phyloP scores from a whole-genome alignment of 30 jellyfish, hydroid and myxozoan genomes.

The Catostylus mosaicus region DNA sequence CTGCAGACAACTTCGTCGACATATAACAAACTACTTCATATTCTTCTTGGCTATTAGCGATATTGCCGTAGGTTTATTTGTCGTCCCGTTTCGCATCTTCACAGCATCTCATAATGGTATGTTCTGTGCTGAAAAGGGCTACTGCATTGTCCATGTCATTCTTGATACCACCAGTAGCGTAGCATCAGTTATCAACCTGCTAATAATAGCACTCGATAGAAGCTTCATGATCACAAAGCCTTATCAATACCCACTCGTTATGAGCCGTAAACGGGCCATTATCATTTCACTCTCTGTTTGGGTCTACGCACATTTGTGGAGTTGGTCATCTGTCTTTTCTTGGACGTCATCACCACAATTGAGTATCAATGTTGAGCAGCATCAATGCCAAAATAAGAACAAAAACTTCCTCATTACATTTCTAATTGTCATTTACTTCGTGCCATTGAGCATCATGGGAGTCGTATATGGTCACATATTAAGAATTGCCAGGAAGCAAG shows the following conservation, averaged over 20 bases:
- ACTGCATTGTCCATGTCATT: conserved; percentile 62
- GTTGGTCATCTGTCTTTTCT: conserved; percentile 64
- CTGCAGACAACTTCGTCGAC: conserved; percentile 66
- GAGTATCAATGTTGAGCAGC: neutral
- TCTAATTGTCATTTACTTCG: conserved; percentile 49
- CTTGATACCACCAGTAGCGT: conserved; percentile 77
- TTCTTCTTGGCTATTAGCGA: conserved; percentile 86
- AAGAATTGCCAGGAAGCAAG: conserved; percentile 77
- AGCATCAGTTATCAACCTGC: conserved; percentile 84
- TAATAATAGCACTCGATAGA: conserved; percentile 91
- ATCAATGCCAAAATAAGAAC: conserved; percentile 69
- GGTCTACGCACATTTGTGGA: conserved; percentile 86
- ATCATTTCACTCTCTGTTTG: conserved; percentile 55
- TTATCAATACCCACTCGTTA: conserved; percentile 67
- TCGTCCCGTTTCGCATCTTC: conserved; percentile 79
- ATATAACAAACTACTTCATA: conserved; percentile 64
- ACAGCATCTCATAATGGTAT: conserved; percentile 37
- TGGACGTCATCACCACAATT: conserved; percentile 41
- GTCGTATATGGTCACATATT: conserved; percentile 62
- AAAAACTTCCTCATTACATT: conserved; percentile 38
- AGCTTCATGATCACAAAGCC: conserved; percentile 75
- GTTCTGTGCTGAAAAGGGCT: conserved; percentile 73
- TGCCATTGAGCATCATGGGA: conserved; percentile 81
- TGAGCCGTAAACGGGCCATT: conserved; percentile 73
- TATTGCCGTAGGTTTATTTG: conserved; percentile 64